A percentile compares a stretch with the other conserved stretches of the same genome.
phyloP scores from a whole-genome alignment of 2,113 vertebrate genomes.

The Burhinus oedicnemus region DNA sequence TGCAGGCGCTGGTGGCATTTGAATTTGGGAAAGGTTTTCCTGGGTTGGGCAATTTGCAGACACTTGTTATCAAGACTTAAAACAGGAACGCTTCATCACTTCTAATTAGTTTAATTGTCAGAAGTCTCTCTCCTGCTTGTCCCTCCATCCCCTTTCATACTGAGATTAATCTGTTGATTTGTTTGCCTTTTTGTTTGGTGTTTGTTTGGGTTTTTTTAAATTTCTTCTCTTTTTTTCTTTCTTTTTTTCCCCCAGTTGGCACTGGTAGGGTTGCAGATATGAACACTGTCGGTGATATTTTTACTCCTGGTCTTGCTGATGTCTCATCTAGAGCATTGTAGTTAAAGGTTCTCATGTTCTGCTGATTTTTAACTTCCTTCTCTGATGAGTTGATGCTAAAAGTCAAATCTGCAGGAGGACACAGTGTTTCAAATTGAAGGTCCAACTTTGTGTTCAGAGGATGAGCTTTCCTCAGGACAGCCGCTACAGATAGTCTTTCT shows the following conservation, averaged over 20 bases:
- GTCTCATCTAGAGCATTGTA: neutral
- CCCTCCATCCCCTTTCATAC: neutral
- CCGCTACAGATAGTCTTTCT: neutral
- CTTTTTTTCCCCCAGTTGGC: neutral
- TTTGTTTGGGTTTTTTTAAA: no score
- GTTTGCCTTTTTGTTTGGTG: neutral
- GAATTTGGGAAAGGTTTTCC: neutral
- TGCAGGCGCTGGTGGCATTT: neutral
- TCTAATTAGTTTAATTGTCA: neutral
- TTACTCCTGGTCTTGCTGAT: neutral
- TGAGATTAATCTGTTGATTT: neutral
- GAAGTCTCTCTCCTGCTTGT: neutral
- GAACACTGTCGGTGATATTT: neutral
- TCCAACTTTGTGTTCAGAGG: neutral
- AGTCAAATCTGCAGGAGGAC: neutral
- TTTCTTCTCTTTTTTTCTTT: no score
- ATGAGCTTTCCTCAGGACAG: neutral
- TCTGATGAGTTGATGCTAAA: neutral
- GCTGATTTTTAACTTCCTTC: neutral
- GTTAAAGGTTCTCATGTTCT: neutral
- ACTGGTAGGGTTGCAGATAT: neutral
- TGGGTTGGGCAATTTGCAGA: neutral
- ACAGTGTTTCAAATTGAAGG: neutral
- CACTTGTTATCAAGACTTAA: neutral
- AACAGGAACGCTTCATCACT: neutral